Percentiles rank a stretch among this genome's conserved stretches.
These are phyloP conservation scores for Typhlomys cinereus DNA, from an alignment of 2,113 vertebrate species.

Conservation along the genomic window DNA sequence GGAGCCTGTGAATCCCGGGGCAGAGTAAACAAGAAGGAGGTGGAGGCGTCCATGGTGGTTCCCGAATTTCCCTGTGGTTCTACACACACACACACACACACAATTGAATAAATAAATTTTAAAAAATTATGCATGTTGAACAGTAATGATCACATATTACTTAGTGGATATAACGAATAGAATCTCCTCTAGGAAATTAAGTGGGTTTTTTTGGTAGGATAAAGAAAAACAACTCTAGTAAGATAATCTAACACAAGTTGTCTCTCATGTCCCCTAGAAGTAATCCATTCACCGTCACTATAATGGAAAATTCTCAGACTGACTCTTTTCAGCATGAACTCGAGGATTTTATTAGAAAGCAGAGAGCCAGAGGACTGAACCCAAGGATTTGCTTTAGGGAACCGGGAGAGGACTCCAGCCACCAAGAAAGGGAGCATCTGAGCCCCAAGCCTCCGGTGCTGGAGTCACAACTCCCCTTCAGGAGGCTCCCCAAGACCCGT, in stretches of 20 bases:
- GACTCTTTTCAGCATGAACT: conserved; percentile 59
- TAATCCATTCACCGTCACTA: background rate
- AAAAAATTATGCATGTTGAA: background rate
- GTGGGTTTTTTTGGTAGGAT: too few relatives aligned
- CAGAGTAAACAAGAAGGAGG: too few relatives aligned
- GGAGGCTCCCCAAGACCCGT: accelerated
- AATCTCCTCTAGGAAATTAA: background rate
- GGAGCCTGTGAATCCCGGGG: too few relatives aligned
- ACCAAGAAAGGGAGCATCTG: background rate
- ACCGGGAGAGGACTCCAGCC: too few relatives aligned
- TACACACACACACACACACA: too few relatives aligned
- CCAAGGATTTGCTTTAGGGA: conserved; percentile 2
- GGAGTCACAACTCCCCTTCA: background rate
- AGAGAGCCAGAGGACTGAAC: conserved; percentile 58
- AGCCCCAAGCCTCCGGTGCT: background rate
- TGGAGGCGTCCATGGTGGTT: too few relatives aligned
- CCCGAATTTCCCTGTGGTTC: too few relatives aligned
- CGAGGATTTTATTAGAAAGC: conserved; percentile 57
- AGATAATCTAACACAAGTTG: conserved; percentile 1
- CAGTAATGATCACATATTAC: background rate
- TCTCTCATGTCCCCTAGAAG: conserved; percentile 8
- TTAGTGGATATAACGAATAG: background rate
- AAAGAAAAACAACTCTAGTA: background rate
- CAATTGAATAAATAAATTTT: too few relatives aligned
- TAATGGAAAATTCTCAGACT: background rate